Evolutionary conservation across 2,888 invertebrate genomes (phyloP), one percentile per base, ranked within the genome.

Genomic region (Acrobasis consociella): DNA sequence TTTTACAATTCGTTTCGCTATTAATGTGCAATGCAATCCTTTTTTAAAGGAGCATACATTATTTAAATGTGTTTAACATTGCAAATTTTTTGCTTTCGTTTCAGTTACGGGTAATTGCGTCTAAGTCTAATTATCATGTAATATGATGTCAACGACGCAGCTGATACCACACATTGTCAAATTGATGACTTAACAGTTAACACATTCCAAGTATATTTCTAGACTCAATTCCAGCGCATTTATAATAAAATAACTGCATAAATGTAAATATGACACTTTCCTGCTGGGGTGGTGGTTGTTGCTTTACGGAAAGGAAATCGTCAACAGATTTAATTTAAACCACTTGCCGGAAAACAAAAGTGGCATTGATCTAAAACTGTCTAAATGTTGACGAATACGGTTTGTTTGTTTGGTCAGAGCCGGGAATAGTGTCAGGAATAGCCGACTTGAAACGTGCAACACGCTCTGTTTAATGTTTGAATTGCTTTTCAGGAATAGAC

Each of bases 161-260:
- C 64, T 69, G 73, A 74, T 75, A 72, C 31, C 7, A 70, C 46
- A 46, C 13, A 46, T 5, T 73, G 73, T 70, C 68, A 67, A 72
- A 56, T 70, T 65, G 66, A 62, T 64, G 55, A 58, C 58, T 72
- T 70, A n/a, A n/a, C n/a, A n/a, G 75, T 80, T n/a, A n/a, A n/a
- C 72, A 71, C 81, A 82, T 85, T 83, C 80, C 78, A 85, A 5
- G 31, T 31, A 31, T 31, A 31, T 31, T 31, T 31, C 31, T 31
- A 31, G 2, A 31, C 31, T 8, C 31, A 31, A 31, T 31, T 31
- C 7, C 31, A 7, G 5, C 31, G 31, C 8, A 31, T 2, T 31
- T 31, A 7, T 7, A 31, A 31, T 31, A 1, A 7, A 31, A 5
- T 7, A 31, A 7, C 31, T 31, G 7, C 31, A 31, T 7, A 31